Evolutionary conservation across 2,113 vertebrate genomes (phyloP).

Genomic region (Actenoides hombroni): DNA sequence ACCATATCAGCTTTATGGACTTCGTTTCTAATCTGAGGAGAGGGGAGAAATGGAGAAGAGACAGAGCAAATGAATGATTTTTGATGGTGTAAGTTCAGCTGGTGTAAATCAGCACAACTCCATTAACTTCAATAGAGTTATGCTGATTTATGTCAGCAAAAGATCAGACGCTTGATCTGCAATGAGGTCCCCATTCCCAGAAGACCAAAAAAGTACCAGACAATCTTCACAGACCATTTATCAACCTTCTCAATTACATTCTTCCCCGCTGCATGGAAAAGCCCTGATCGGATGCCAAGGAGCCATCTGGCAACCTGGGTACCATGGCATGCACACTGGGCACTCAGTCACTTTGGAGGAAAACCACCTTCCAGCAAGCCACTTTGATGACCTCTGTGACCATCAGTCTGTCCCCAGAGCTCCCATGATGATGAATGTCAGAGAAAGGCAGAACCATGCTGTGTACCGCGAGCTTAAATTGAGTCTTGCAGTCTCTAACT

Average conservation of each 20-base stretch:
- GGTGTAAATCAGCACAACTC: constrained; percentile 28
- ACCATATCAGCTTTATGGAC: constrained; percentile 70
- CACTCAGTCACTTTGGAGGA: neutral
- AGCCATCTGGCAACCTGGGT: neutral
- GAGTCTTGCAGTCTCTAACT: neutral
- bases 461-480: neutral
- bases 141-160: constrained; percentile 14
- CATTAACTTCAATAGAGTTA: constrained; percentile 3
- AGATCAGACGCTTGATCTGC: constrained; percentile 5
- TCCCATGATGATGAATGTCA: neutral
- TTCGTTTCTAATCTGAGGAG: constrained; percentile 57
- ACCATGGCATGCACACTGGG: neutral
- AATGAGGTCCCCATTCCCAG: neutral
- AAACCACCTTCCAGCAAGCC: neutral
- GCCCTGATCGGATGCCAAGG: neutral
- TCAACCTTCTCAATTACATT: neutral
- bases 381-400: neutral
- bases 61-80: constrained; percentile 6
- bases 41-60: neutral
- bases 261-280: neutral
- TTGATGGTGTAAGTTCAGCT: neutral
- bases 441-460: neutral
- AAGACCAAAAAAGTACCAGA: neutral
- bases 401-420: neutral
- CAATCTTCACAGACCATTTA: constrained; percentile 12